These are phyloP conservation scores for Halesus radiatus DNA, from an alignment of 1,140 invertebrate species.

Conservation along the genomic window DNA sequence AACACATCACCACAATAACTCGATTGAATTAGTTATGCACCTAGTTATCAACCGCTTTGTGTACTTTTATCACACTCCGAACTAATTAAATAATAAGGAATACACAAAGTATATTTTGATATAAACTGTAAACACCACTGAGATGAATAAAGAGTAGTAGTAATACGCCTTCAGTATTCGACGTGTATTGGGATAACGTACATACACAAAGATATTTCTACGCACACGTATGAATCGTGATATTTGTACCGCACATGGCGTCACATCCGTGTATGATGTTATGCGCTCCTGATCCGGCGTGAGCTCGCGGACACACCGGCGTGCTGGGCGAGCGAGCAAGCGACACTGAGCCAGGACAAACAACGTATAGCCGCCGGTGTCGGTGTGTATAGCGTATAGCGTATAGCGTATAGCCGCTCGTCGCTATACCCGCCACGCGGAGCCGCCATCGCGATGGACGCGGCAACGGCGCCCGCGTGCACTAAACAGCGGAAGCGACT, in stretches of 20 bases:
- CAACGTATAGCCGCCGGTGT: neutral
- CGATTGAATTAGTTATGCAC: constrained; percentile 39
- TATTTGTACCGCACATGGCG: constrained; percentile 37
- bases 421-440: constrained; percentile 37
- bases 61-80: constrained; percentile 11
- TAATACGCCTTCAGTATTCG: constrained; percentile 35
- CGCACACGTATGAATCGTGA: constrained; percentile 2
- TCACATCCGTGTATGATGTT: constrained; percentile 40
- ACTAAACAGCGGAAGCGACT: constrained; percentile 19
- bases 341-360: constrained; percentile 39
- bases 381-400: too few relatives aligned
- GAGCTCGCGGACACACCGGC: constrained; percentile 40
- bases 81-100: constrained; percentile 25
- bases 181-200: constrained; percentile 22
- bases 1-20: constrained; percentile 34
- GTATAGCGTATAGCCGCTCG: too few relatives aligned
- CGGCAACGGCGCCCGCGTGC: constrained; percentile 11
- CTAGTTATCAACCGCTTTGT: constrained; percentile 9
- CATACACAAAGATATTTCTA: constrained; percentile 26
- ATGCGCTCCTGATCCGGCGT: constrained; percentile 35
- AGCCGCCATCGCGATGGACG: constrained; percentile 47
- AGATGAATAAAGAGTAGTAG: constrained; percentile 5
- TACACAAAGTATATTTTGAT: neutral
- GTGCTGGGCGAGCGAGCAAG: constrained; percentile 42
- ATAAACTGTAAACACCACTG: constrained; percentile 27